Percentiles rank a stretch among this genome's conserved stretches.
phyloP scores from a whole-genome alignment of 1,140 invertebrate genomes.

The Drosophila orosa region DNA sequence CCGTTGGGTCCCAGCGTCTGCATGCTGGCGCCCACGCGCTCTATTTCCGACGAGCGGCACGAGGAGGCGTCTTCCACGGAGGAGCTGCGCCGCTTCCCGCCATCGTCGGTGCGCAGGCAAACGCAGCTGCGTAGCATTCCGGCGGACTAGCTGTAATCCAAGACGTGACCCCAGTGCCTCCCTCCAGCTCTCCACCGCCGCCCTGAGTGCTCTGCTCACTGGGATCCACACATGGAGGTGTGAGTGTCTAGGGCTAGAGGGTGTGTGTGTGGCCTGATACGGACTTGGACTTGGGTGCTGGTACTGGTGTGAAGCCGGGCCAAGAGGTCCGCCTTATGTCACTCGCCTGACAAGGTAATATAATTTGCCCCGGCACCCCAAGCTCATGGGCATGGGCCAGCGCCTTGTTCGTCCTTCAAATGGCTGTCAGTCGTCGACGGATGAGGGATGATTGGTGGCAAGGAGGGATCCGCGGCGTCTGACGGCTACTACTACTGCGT shows the following conservation, averaged over 20 bases:
- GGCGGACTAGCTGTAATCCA: slow-evolving; percentile 32
- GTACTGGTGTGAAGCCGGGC: slow-evolving; percentile 18
- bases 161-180: slow-evolving; percentile 36
- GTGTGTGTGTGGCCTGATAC: background rate
- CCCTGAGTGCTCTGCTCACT: slow-evolving; percentile 10
- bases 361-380: slow-evolving; percentile 58
- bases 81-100: slow-evolving; percentile 78
- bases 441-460: slow-evolving; percentile 11
- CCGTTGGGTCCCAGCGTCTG: slow-evolving; percentile 57
- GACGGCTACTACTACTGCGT: slow-evolving; percentile 1
- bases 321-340: slow-evolving; percentile 53
- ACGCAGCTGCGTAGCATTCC: slow-evolving; percentile 82
- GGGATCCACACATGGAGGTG: slow-evolving; percentile 60
- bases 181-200: background rate
- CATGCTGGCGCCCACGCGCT: slow-evolving; percentile 77
- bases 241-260: background rate
- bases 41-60: slow-evolving; percentile 86
- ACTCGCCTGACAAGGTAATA: slow-evolving; percentile 69
- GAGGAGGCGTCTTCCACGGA: slow-evolving; percentile 86
- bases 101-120: slow-evolving; percentile 73
- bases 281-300: slow-evolving; percentile 10
- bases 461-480: slow-evolving; percentile 4
- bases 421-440: slow-evolving; percentile 34
- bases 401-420: slow-evolving; percentile 50
- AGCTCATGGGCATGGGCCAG: slow-evolving; percentile 29